A percentile compares a stretch with the other conserved stretches of the same genome.
Evolutionary conservation across 2,113 vertebrate species (phyloP).

Genomic region (Caretta caretta): DNA sequence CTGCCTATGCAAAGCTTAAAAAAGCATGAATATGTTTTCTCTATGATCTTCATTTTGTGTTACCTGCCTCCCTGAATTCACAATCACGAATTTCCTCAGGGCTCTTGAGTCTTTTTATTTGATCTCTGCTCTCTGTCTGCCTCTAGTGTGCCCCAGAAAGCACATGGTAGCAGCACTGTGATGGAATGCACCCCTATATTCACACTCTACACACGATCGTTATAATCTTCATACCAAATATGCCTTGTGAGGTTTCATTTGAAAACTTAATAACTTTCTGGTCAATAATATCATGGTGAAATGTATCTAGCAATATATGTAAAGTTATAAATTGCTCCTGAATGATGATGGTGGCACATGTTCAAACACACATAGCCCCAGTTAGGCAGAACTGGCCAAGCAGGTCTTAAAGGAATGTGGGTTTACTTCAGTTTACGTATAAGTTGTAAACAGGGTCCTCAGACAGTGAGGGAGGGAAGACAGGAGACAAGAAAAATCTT

Average conservation of each 20-base stretch:
- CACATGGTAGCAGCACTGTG: neutral
- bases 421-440: neutral
- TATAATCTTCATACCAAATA: neutral
- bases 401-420: neutral
- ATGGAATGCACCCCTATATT: neutral
- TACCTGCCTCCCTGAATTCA: neutral
- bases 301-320: neutral
- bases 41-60: neutral
- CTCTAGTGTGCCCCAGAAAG: neutral
- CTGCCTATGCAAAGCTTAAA: neutral
- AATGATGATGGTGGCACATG: neutral
- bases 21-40: neutral
- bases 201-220: neutral
- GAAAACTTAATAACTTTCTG: neutral
- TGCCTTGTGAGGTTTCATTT: neutral
- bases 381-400: neutral
- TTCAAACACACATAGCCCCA: neutral
- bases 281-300: neutral
- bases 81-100: neutral
- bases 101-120: neutral
- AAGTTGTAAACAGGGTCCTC: neutral
- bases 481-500: neutral
- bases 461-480: neutral
- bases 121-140: neutral
- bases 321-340: neutral